Base-by-base conservation (phyloP, 2,113 vertebrate genomes). In the Thunnus maccoyii region DNA sequence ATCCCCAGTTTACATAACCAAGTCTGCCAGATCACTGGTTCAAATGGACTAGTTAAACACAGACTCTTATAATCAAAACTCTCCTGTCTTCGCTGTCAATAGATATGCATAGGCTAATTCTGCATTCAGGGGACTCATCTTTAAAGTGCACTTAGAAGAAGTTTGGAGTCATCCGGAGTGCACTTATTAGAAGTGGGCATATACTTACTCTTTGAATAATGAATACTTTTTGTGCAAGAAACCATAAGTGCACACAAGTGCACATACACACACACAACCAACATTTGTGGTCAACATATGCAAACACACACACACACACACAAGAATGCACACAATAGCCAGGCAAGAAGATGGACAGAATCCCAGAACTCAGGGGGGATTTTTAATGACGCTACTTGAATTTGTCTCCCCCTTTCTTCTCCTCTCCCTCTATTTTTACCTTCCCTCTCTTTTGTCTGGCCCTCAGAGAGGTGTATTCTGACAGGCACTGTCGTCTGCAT, bases 131-230 rank as follows among this genome's bases (percentile, higher is more conserved):
- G 65, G 66, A 68, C 68, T 74, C 17, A 56, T 52, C 75, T 82
- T 84, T 61, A 71, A 85, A 90, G 81, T 85, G 83, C 83, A 80
- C 88, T 89, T 64, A 78, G 11, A 84, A 68, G 60, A 78, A 80
- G 72, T 90, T 86, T 88, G 75, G 69, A 68, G 78, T 86, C 65
- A 78, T 86, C 75, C 75, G 75, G 44, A 82, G 84, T 76, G 80
- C 76, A 84, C 84, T 89, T 90, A 87, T 86, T 84, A 87, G 72
- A 83, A 93, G 80, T 76, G 67, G 72, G 52, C 52, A 46, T 52
- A 14, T 88, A 27, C 81, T 81, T 78, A 48, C 70, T 71, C 46
- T 80, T 73, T 89, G 66, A 82, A 88, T 90, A 76, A 84, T 91
- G 36, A 88, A 84, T 76, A 44, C 9, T 17, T 44, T 71, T 77